phyloP scores from a whole-genome alignment of 2,888 invertebrate species.

The Agrotis ipsilon region DNA sequence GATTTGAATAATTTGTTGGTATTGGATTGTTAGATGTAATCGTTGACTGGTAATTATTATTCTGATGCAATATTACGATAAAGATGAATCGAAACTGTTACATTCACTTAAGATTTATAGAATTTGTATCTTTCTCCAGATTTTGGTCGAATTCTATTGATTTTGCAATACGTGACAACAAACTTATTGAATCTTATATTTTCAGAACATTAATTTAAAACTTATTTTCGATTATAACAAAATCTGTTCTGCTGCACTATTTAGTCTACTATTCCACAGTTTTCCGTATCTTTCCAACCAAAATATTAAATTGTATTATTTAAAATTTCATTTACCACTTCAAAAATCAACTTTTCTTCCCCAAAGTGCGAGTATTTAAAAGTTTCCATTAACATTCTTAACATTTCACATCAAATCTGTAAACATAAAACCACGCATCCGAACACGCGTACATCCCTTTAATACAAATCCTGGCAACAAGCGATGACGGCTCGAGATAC shows the following conservation, averaged over 20 bases:
- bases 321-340: neutral
- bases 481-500: constrained; percentile 83
- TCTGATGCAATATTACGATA: neutral
- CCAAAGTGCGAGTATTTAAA: too few species aligned
- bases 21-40: constrained; percentile 48
- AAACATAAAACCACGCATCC: constrained; percentile 36
- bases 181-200: neutral
- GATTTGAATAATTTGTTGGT: constrained; percentile 53
- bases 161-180: neutral
- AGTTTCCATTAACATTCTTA: neutral
- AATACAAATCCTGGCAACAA: constrained; percentile 64
- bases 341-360: too few species aligned
- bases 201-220: neutral
- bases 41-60: constrained; percentile 16
- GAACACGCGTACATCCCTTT: constrained; percentile 65
- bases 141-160: neutral
- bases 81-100: too few species aligned
- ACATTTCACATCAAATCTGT: neutral
- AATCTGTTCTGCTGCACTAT: too few species aligned
- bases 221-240: too few species aligned
- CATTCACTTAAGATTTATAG: neutral
- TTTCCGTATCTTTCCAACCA: too few species aligned
- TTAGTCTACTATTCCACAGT: too few species aligned
- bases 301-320: too few species aligned
- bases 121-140: neutral